These are phyloP conservation scores for Leucopsar rothschildi DNA, from an alignment of 2,113 vertebrate species.

Conservation along the genomic window DNA sequence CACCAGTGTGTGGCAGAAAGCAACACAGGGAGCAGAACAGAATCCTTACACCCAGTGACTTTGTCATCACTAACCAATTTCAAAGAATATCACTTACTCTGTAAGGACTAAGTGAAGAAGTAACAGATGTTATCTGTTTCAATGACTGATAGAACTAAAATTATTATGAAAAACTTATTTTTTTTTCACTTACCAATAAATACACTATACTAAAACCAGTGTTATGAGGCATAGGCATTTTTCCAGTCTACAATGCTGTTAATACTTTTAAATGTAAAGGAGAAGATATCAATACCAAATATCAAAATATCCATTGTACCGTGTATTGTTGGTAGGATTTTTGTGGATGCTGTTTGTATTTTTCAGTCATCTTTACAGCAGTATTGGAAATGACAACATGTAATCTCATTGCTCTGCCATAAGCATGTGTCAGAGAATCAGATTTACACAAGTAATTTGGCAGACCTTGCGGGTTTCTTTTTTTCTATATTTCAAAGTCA, in stretches of 20 bases:
- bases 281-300: neutral
- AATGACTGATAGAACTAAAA: neutral
- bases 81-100: neutral
- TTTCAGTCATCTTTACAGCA: neutral
- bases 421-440: neutral
- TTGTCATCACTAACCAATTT: neutral
- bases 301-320: neutral
- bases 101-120: neutral
- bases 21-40: neutral
- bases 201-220: neutral
- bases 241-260: neutral
- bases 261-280: neutral
- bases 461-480: neutral
- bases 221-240: neutral
- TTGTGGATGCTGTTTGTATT: neutral
- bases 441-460: neutral
- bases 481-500: neutral
- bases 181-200: neutral
- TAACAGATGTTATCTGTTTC: neutral
- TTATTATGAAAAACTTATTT: neutral
- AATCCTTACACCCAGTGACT: neutral
- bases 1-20: neutral
- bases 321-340: neutral
- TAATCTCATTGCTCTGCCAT: neutral
- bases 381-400: neutral